phyloP scores from a whole-genome alignment of 1,140 invertebrate species.

The Caerostris darwini region DNA sequence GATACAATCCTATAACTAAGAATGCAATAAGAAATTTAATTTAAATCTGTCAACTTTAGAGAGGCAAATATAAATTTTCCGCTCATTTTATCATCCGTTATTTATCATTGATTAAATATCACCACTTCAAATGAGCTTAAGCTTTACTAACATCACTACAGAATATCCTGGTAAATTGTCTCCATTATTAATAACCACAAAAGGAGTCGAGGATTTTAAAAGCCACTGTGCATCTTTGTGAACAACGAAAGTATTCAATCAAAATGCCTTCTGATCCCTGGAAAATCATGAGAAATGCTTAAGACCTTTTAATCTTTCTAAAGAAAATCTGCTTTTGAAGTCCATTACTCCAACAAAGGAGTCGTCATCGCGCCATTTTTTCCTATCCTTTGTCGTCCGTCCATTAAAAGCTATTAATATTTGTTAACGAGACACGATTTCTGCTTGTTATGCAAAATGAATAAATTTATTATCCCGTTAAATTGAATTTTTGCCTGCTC shows the following conservation, averaged over 20 bases:
- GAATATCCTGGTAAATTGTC: too few species aligned
- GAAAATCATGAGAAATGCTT: not conserved
- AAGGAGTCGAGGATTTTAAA: not conserved
- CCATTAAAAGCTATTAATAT: conserved; percentile 68
- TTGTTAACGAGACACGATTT: conserved; percentile 66
- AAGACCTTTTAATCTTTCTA: conserved; percentile 44
- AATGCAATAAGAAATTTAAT: too few species aligned
- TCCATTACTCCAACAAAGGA: conserved; percentile 47
- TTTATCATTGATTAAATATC: too few species aligned
- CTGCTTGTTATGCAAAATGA: conserved; percentile 61
- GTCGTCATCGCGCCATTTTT: not conserved
- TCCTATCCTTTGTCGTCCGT: not conserved
- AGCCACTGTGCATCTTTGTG: not conserved
- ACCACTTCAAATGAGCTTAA: too few species aligned
- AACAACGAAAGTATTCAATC: too few species aligned
- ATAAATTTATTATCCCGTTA: conserved; percentile 66
- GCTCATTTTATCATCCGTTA: too few species aligned
- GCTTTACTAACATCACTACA: too few species aligned
- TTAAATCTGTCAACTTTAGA: too few species aligned
- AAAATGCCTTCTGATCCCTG: not conserved
- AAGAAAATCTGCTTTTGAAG: conserved; percentile 30
- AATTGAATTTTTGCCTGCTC: conserved; percentile 58
- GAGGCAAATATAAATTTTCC: too few species aligned
- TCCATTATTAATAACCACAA: not conserved
- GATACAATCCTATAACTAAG: too few species aligned